Evolutionary conservation across 1,140 invertebrate genomes (phyloP), one percentile per base, ranked within the genome.

Genomic region (Solenopsis invicta): DNA sequence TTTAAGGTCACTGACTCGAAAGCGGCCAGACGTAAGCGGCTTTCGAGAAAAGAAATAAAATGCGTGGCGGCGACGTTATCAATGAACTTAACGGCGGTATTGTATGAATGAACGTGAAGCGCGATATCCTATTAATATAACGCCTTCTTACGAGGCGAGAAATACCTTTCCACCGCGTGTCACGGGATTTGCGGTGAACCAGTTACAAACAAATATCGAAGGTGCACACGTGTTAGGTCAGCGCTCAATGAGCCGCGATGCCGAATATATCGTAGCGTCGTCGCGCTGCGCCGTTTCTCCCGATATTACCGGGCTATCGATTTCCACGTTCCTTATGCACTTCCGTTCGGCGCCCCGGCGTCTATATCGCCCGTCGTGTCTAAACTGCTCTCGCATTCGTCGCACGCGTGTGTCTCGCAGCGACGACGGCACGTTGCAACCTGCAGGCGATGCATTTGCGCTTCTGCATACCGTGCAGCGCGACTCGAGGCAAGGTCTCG

Each of bases 401-500:
- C 34, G 48, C 41, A 48, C 87, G 88, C 69, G 75, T 59, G 75
- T 59, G 67, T 80, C 24, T 56, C 66, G 37, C 56, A 16, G 9
- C 41, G 71, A 9, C 62, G 52, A 4, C 21, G 24, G 52, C 52
- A 50, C 34, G 52, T 56, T 75, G 85, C 84, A 82, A 29, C 69
- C 69, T 81, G 76, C 59, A 48, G 34, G 41, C 34, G 69, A 84
- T 16, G 74, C 61, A 61, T 69, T 76, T 29, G 48, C 82, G 18
- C 8, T 29, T n/a, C 9, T 54, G 76, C 82, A 72, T 64, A 77
- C 56, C 52, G 29, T 87, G 29, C 18, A 34, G n/a, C 56, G 61
- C 56, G 59, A n/a, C 66, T 50, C 71, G 71, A 64, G 45, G 61
- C 82, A 85, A 85, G 74, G 82, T 85, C 82, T 85, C 48, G 59